phyloP scores from a whole-genome alignment of 2,797 vertebrate species.

The Myoxocephalus aenaeus region DNA sequence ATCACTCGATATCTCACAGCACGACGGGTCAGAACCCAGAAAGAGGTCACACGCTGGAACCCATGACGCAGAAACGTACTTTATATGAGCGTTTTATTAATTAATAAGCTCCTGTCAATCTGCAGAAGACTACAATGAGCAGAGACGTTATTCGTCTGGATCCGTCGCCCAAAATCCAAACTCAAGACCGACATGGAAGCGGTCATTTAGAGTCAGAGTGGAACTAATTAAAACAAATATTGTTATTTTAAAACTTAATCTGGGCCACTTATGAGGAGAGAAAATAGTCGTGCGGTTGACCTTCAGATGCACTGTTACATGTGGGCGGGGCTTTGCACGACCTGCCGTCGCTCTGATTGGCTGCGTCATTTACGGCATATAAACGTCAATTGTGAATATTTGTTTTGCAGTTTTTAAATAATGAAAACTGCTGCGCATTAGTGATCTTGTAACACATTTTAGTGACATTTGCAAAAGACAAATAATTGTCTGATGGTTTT shows the following conservation, averaged over 20 bases:
- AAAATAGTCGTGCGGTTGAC: too few species aligned
- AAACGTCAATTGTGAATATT: too few species aligned
- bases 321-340: too few species aligned
- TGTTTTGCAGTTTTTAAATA: too few species aligned
- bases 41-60: background rate
- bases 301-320: too few species aligned
- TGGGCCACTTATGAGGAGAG: too few species aligned
- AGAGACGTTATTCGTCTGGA: constrained; percentile 53
- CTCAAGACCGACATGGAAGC: constrained; percentile 29
- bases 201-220: constrained; percentile 23
- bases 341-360: too few species aligned
- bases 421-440: too few species aligned
- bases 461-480: too few species aligned
- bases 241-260: background rate
- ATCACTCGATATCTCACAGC: background rate
- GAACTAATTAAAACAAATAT: constrained; percentile 48
- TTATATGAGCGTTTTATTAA: background rate
- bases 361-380: too few species aligned
- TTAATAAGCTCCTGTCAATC: constrained; percentile 27
- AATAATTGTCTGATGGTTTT: too few species aligned
- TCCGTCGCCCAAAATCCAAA: constrained; percentile 58
- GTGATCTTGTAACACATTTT: too few species aligned
- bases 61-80: background rate
- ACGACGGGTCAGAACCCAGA: background rate
- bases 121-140: constrained; percentile 13